A percentile compares a stretch with the other conserved stretches of the same genome.
phyloP scores from a whole-genome alignment of 2,797 vertebrate species.

The Odontamblyopus lacepedii region DNA sequence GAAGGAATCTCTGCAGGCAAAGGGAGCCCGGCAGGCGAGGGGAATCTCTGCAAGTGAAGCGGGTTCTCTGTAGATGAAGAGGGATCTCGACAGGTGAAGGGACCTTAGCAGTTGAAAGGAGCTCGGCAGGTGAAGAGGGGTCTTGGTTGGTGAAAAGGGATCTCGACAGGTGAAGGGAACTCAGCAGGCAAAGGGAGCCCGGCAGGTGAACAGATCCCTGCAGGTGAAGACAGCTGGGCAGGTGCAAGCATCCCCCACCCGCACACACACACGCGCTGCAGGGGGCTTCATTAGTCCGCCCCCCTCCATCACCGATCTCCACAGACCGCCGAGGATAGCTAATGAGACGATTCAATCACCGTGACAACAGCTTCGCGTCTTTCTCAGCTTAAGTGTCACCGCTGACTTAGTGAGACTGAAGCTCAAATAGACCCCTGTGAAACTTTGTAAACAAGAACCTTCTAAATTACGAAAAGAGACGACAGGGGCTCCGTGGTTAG shows the following conservation, averaged over 20 bases:
- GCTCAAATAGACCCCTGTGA: no score
- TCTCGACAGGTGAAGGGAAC: neutral
- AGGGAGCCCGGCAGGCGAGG: slow-evolving; percentile 31
- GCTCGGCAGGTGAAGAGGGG: neutral
- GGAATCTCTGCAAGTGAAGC: no score
- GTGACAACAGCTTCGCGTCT: slow-evolving; percentile 31
- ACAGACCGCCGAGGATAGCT: slow-evolving; percentile 60
- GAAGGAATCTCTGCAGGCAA: no score
- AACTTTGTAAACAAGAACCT: no score
- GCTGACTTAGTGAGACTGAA: slow-evolving; percentile 24
- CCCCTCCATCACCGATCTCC: slow-evolving; percentile 46
- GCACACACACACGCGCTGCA: slow-evolving; percentile 16
- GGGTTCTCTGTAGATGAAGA: slow-evolving; percentile 2
- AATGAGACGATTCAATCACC: slow-evolving; percentile 74
- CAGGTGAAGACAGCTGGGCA: no score
- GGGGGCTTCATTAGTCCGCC: slow-evolving; percentile 75
- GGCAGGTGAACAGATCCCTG: no score
- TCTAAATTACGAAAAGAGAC: no score
- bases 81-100: slow-evolving; percentile 15
- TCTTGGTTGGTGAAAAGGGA: slow-evolving; percentile 43
- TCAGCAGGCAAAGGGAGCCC: no score
- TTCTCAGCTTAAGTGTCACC: slow-evolving; percentile 25
- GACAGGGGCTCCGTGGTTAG: no score
- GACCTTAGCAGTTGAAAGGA: no score
- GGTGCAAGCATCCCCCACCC: neutral